Percentiles rank a stretch among this genome's conserved stretches.
Evolutionary conservation across 2,797 vertebrate species (phyloP).

Genomic region (Sarcoramphus papa): DNA sequence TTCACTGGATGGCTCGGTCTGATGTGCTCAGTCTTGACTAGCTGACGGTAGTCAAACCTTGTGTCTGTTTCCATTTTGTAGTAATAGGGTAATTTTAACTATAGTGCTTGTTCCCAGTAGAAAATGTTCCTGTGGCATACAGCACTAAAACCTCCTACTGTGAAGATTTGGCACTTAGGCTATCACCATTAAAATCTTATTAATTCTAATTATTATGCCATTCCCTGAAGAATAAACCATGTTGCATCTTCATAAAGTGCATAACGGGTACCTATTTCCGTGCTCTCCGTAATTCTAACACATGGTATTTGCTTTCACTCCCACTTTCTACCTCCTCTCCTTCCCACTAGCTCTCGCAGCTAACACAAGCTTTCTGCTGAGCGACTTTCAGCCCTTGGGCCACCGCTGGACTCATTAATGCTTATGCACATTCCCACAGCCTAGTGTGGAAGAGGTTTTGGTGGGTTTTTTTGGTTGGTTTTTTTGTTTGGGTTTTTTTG

Average conservation of each 20-base stretch:
- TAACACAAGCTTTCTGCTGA: neutral
- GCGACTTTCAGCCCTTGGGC: neutral
- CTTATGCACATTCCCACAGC: neutral
- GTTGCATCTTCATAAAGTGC: slow-evolving; percentile 32
- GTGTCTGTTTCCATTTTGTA: slow-evolving; percentile 8
- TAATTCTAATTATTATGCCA: slow-evolving; percentile 60
- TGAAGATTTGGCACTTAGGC: slow-evolving; percentile 57
- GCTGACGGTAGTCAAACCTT: neutral
- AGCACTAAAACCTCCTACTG: slow-evolving; percentile 41
- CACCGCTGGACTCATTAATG: neutral
- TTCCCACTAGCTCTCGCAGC: neutral
- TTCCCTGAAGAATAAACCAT: slow-evolving; percentile 43
- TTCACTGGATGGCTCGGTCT: neutral
- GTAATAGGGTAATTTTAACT: slow-evolving; percentile 45
- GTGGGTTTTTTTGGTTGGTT: neutral
- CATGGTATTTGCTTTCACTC: neutral
- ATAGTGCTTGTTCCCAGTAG: neutral
- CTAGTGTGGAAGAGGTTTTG: neutral
- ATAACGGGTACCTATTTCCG: neutral
- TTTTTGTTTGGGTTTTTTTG: neutral
- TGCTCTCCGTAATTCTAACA: neutral
- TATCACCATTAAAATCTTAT: slow-evolving; percentile 58
- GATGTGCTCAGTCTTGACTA: neutral
- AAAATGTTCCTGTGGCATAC: slow-evolving; percentile 45
- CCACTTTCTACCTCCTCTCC: neutral